A percentile compares a stretch with the other conserved stretches of the same genome.
phyloP scores from a whole-genome alignment of 2,797 vertebrate genomes.

The Clamator glandarius region DNA sequence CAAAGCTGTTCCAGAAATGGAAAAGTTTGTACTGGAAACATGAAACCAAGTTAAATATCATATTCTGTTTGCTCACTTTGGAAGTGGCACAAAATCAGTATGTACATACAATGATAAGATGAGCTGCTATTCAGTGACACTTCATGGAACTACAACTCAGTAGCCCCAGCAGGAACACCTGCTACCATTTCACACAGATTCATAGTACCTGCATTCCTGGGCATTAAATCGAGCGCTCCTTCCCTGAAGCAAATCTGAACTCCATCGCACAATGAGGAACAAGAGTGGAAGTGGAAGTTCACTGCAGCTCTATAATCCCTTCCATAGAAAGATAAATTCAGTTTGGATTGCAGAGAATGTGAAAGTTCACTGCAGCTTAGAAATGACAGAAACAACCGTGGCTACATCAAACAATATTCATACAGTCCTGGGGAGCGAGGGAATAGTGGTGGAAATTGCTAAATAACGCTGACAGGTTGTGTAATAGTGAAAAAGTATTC shows the following conservation, averaged over 20 bases:
- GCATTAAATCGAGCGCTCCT: not conserved
- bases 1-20: not conserved
- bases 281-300: not conserved
- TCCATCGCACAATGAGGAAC: not conserved
- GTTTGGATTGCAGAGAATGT: not conserved
- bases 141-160: not conserved
- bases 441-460: not conserved
- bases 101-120: not conserved
- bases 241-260: not conserved
- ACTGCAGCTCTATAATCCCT: not conserved
- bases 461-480: not conserved
- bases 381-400: not conserved
- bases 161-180: not conserved
- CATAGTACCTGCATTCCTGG: not conserved
- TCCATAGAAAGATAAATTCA: conserved; percentile 6
- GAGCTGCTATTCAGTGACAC: not conserved
- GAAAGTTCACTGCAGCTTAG: not conserved
- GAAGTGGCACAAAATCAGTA: not conserved
- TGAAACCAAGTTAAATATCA: not conserved
- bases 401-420: not conserved
- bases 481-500: not conserved
- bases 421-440: not conserved
- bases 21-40: not conserved
- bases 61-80: not conserved
- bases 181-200: not conserved